A percentile compares a stretch with the other conserved stretches of the same genome.
These are phyloP conservation scores for Trinectes maculatus DNA, from an alignment of 2,113 vertebrate genomes.

Conservation along the genomic window DNA sequence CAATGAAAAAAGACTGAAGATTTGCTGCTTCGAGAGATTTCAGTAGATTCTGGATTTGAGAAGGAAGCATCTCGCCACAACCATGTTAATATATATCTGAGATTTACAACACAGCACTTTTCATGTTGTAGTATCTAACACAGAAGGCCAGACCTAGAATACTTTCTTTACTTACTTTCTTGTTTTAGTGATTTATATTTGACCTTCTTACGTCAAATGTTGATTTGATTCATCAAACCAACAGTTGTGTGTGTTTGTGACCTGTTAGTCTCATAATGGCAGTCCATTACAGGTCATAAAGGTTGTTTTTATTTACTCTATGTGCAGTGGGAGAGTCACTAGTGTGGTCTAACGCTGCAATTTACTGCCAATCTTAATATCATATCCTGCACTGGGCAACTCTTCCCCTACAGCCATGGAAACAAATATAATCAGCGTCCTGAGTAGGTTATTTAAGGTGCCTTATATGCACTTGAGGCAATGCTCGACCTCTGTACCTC, in stretches of 20 bases:
- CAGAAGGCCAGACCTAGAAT: no score
- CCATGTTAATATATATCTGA: no score
- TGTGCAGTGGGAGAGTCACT: conserved; percentile 37
- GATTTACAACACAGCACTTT: no score
- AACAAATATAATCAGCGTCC: conserved; percentile 58
- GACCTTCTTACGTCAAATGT: conserved; percentile 13
- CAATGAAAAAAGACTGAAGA: no score
- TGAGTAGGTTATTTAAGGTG: conserved; percentile 65
- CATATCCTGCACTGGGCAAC: conserved; percentile 55
- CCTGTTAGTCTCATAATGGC: conserved; percentile 15
- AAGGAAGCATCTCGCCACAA: no score
- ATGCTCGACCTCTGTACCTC: conserved; percentile 39
- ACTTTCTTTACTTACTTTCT: no score
- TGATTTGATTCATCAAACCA: conserved; percentile 6
- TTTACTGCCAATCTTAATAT: conserved; percentile 60
- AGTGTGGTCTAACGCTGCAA: conserved; percentile 41
- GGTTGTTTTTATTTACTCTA: conserved; percentile 41
- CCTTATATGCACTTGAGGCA: conserved; percentile 52
- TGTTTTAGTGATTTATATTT: no score
- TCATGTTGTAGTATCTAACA: no score
- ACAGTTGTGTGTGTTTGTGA: background rate
- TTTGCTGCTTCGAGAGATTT: no score
- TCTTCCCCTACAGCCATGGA: conserved; percentile 54
- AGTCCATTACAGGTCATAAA: conserved; percentile 35
- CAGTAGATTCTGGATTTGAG: no score